A percentile compares a stretch with the other conserved stretches of the same genome.
Evolutionary conservation across 37 sponge, comb jelly and placozoan species (phyloP).

Genomic region (Diacarnus erythraeanus): DNA sequence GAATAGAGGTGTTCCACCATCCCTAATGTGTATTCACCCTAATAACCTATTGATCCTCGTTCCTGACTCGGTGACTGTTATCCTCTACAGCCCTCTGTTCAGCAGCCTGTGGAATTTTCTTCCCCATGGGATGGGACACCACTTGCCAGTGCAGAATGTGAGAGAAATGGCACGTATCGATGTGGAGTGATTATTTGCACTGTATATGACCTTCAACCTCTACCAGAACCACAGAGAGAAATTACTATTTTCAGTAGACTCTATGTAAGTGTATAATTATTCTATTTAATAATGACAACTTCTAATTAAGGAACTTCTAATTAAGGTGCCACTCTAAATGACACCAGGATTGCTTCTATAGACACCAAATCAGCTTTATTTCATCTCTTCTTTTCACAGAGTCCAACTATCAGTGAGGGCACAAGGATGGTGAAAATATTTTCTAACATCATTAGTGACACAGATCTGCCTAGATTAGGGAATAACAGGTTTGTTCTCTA

Average conservation of each 20-base stretch:
- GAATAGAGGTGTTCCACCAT: too few species aligned
- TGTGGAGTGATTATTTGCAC: conserved; percentile 36
- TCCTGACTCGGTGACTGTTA: too few species aligned
- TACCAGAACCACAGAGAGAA: conserved; percentile 7
- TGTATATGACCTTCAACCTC: conserved; percentile 8
- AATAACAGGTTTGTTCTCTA: neutral
- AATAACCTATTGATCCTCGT: too few species aligned
- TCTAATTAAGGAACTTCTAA: neutral
- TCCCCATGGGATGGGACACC: conserved; percentile 8
- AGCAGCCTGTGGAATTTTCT: conserved; percentile 1
- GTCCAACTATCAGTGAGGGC: neutral
- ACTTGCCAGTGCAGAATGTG: conserved; percentile 1
- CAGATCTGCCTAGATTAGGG: neutral
- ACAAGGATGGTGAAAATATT: neutral
- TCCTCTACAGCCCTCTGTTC: neutral
- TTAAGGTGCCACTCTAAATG: too few species aligned
- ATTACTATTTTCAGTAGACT: conserved; percentile 29
- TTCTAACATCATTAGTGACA: conserved; percentile 3
- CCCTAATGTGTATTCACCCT: too few species aligned
- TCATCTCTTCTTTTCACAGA: conserved; percentile 15
- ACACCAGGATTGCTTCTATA: too few species aligned
- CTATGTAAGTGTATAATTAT: conserved; percentile 25
- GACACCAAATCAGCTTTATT: too few species aligned
- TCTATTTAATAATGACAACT: neutral
- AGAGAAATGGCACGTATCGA: neutral